phyloP scores from a whole-genome alignment of 2,797 vertebrate genomes.

The Champsocephalus gunnari region DNA sequence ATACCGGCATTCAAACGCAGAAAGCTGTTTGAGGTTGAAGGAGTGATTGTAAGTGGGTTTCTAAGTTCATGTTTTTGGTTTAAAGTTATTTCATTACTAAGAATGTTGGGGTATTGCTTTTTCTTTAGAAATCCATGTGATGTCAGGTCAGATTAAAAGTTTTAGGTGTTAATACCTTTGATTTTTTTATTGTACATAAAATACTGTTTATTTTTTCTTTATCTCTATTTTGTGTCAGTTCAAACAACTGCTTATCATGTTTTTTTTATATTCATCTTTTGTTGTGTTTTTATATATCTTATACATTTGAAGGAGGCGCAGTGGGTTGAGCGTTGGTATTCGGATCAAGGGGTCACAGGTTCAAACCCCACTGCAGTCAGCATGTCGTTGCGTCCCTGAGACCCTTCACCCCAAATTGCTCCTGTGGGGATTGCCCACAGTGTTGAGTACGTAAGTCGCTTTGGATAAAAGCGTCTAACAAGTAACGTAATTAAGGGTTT shows the following conservation, averaged over 20 bases:
- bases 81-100: accelerated
- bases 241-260: neutral
- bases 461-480: no score
- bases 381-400: no score
- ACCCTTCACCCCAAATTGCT: no score
- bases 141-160: no score
- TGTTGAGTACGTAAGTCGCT: no score
- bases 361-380: no score
- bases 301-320: neutral
- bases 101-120: neutral
- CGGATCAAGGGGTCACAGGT: no score
- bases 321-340: no score
- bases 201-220: neutral
- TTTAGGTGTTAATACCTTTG: neutral
- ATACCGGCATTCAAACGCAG: conserved; percentile 76
- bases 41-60: conserved; percentile 13
- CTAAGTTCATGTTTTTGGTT: neutral
- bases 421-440: no score
- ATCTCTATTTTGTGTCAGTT: neutral
- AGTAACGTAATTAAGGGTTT: no score
- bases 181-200: neutral
- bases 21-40: conserved; percentile 78
- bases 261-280: neutral
- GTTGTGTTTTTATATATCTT: neutral
- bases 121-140: neutral